Conservation (phyloP, 1,140 invertebrate genomes). For the Calephelis virginiensis region DNA sequence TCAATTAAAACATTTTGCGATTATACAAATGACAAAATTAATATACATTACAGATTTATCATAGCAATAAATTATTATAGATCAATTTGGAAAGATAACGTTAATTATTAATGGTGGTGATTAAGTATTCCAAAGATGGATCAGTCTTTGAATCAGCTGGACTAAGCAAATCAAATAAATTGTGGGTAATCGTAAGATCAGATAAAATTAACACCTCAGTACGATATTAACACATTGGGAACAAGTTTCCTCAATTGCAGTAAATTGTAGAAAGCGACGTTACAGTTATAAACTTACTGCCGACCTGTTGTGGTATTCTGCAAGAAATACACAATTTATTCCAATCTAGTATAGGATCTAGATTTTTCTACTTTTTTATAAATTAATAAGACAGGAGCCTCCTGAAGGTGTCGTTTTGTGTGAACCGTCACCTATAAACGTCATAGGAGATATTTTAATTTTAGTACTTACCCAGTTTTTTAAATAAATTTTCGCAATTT, state of each 20-base stretch:
- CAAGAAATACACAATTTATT: not conserved
- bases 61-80: not conserved
- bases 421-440: too few relatives aligned
- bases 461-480: too few relatives aligned
- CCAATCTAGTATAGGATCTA: too few relatives aligned
- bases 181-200: conserved; percentile 1
- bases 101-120: not conserved
- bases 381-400: too few relatives aligned
- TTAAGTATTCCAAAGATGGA: not conserved
- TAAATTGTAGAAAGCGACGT: conserved; percentile 9
- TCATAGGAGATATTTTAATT: too few relatives aligned
- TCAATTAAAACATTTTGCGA: not conserved
- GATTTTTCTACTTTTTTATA: too few relatives aligned
- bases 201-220: conserved; percentile 16
- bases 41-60: not conserved
- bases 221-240: conserved; percentile 16
- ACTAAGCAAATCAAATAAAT: conserved; percentile 4
- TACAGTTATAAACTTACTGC: conserved; percentile 7
- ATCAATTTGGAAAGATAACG: conserved; percentile 4
- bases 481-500: too few relatives aligned
- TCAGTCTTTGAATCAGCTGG: not conserved
- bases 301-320: not conserved
- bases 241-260: conserved; percentile 15
- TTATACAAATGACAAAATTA: conserved; percentile 5
- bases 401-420: too few relatives aligned